Base-by-base conservation (phyloP, 2,888 invertebrate genomes). In the Leptopilina syphax region DNA sequence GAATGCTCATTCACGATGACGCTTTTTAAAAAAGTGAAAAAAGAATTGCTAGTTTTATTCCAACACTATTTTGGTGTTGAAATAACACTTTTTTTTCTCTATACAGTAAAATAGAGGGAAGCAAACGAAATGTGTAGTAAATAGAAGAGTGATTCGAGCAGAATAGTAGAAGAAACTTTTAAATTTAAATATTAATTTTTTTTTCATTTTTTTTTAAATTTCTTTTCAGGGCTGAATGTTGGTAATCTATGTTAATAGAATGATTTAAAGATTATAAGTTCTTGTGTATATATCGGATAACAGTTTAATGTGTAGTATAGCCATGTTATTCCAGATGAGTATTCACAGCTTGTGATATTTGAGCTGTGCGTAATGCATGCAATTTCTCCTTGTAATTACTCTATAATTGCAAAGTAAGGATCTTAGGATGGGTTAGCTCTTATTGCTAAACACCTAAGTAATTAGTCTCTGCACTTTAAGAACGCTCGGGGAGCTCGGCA, bases 301-400 rank as follows among this genome's bases (percentile, higher is more conserved):
- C 24, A 18, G 63, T 18, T 24, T 63, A 63, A 63, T 63, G 63
- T 63, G 9, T 60, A 60, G 60, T 24, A 24, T 63, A 63, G 63
- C 18, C 63, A 63, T 24, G 63, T 63, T 63, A 63, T 63, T 63
- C 63, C 63, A 63, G 63, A 63, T 63, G 63, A 63, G 63, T 63
- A 63, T 63, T 63, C 63, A 63, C 63, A 63, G 63, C 63, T 63
- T 63, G 63, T 63, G 63, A 63, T 63, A 63, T 63, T 63, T 63
- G 63, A 63, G 63, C 63, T 63, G 24, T 63, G 63, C 18, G 63
- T 63, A 63, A 63, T 63, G 63, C 63, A 63, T 63, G 63, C 63
- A 63, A 63, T 63, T 63, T 63, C 63, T 63, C 63, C n/a, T 18
- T n/a, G 63, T 63, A 63, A 63, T 63, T 63, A 63, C 63, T 60